These are phyloP conservation scores for Aporophyla lueneburgensis DNA, from an alignment of 2,888 invertebrate genomes.

Conservation along the genomic window DNA sequence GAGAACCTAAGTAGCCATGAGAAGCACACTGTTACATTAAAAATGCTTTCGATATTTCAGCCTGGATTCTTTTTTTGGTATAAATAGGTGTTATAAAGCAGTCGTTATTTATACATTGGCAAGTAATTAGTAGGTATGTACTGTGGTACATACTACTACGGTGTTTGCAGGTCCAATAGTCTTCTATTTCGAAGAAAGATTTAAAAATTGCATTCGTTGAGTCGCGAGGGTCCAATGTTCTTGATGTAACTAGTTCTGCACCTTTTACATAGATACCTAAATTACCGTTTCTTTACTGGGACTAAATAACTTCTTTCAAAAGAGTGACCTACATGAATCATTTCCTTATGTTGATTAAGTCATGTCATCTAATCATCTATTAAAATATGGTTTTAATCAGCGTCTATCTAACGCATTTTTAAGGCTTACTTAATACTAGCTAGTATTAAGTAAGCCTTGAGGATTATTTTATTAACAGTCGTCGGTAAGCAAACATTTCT, in stretches of 20 bases:
- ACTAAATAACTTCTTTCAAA: not conserved
- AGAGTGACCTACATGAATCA: not conserved
- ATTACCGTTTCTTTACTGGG: not conserved
- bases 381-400: slow-evolving; percentile 11
- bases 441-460: too few species aligned
- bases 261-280: not conserved
- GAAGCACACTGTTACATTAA: slow-evolving; percentile 7
- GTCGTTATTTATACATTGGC: not conserved
- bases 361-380: slow-evolving; percentile 3
- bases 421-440: slow-evolving; percentile 7
- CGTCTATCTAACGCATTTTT: slow-evolving; percentile 19
- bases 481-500: slow-evolving; percentile 14
- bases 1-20: slow-evolving; percentile 5
- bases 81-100: slow-evolving; percentile 20
- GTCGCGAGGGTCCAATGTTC: not conserved
- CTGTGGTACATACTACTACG: too few species aligned
- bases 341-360: not conserved
- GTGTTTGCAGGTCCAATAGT: not conserved
- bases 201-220: not conserved
- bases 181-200: not conserved
- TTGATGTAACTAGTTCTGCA: not conserved
- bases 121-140: not conserved
- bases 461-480: slow-evolving; percentile 26
- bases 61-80: slow-evolving; percentile 10
- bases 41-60: slow-evolving; percentile 7